Percentiles rank a stretch among this genome's conserved stretches.
These are phyloP conservation scores for Darevskia nairensis DNA, from an alignment of 2,797 vertebrate genomes.

Conservation along the genomic window DNA sequence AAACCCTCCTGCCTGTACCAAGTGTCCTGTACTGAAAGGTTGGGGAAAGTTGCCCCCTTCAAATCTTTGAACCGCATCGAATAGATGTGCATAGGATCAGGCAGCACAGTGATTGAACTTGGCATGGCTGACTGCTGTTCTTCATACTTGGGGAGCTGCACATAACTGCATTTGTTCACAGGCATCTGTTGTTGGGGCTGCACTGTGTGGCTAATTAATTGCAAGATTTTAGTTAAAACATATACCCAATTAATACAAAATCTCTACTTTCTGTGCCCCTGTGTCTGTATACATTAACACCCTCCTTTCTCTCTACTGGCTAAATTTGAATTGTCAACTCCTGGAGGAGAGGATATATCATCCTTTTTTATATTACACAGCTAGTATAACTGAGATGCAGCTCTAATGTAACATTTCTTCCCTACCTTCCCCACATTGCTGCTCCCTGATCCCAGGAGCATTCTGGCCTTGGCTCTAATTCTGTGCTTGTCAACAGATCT, in stretches of 20 bases:
- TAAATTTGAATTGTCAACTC: background rate
- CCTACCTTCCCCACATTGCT: background rate
- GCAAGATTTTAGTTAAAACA: background rate
- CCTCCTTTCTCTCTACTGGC: background rate
- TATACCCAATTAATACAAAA: background rate
- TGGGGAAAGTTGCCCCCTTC: background rate
- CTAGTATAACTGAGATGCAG: background rate
- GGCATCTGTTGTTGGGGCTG: background rate
- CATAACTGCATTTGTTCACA: background rate
- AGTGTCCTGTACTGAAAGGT: background rate
- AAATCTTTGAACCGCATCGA: no score
- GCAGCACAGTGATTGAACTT: no score
- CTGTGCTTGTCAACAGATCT: conserved; percentile 67
- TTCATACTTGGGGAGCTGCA: background rate
- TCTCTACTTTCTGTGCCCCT: no score
- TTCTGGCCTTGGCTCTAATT: conserved; percentile 44
- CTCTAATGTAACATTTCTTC: background rate
- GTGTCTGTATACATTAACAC: no score
- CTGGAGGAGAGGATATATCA: no score
- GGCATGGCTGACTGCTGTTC: background rate
- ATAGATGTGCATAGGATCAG: no score
- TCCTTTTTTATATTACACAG: no score
- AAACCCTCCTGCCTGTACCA: no score
- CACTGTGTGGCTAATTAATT: background rate
- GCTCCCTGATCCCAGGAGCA: background rate